Conservation (phyloP, 2,888 invertebrate genomes). For the Synanthedon tipuliformis region DNA sequence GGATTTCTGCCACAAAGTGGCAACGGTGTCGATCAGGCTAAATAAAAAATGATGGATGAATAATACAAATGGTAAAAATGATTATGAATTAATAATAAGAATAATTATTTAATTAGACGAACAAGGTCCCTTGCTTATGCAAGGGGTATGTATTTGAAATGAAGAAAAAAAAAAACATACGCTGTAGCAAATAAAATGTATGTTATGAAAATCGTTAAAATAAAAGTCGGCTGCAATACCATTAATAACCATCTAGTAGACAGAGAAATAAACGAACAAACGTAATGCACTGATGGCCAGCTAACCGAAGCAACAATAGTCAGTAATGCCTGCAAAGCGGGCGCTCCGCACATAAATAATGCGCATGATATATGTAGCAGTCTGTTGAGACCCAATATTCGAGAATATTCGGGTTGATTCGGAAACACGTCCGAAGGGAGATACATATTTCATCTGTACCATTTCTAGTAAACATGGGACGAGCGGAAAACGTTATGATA, state of each 20-base stretch:
- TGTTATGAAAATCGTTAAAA: not conserved
- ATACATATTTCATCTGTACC: slow-evolving; percentile 35
- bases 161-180: too few relatives aligned
- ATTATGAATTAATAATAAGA: too few relatives aligned
- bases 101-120: too few relatives aligned
- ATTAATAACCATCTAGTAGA: not conserved
- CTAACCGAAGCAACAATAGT: slow-evolving; percentile 1
- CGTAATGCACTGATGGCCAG: not conserved
- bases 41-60: too few relatives aligned
- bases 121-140: too few relatives aligned
- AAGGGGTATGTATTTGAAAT: too few relatives aligned
- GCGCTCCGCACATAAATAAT: slow-evolving; percentile 29
- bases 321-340: slow-evolving; percentile 5
- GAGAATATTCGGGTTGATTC: slow-evolving; percentile 7
- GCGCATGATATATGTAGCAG: slow-evolving; percentile 26
- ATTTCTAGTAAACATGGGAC: not conserved
- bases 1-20: too few relatives aligned
- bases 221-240: too few relatives aligned
- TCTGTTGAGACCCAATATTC: slow-evolving; percentile 38
- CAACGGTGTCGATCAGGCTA: too few relatives aligned
- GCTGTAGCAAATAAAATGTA: too few relatives aligned
- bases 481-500: too few relatives aligned
- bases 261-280: not conserved
- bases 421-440: slow-evolving; percentile 25
- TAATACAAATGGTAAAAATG: too few relatives aligned